Base-by-base conservation (phyloP, 2,113 vertebrate species). In the Dryoscopus gambensis region DNA sequence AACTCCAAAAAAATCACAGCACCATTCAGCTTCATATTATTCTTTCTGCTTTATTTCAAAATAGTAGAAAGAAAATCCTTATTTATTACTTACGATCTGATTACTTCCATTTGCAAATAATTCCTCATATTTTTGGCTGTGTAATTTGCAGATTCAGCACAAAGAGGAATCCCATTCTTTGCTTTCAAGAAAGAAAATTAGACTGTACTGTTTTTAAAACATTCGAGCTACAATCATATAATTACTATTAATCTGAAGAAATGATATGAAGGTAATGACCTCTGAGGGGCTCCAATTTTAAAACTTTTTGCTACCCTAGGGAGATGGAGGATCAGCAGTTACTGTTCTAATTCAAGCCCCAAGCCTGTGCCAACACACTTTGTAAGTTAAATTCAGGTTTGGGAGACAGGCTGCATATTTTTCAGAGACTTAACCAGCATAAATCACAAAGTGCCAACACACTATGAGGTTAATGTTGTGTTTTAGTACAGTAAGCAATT, bases 401-500 rank as follows among this genome's bases (percentile, higher is more conserved):
- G 80, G 80, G 93, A 94, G 90, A 69, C 91, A 93, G 80, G 92
- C 92, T 91, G 91, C 80, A 25, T 92, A 77, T 96, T 83, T 95
- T 83, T 96, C 87, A 95, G 83, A 96, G 67, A 44, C 92, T 74
- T 94, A 97, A 94, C 94, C 84, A 95, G 63, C 69, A 97, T 92
- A 89, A 93, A 96, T 96, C 96, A 96, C 73, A 2, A 47, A 92
- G 75, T 93, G 95, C 94, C 93, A 95, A 85, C 73, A 94, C 86
- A 81, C 94, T 94, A 87, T 74, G 73, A 96, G 87, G 82, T 75
- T 97, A 96, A 97, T 96, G 78, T 89, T 95, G 91, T 96, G 90
- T 96, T 98, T 97, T 94, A 96, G 91, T 97, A 93, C 87, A 91
- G 50, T 95, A 97, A 97, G 96, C 93, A 97, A 97, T 95, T 96